These are phyloP conservation scores for Dryobotodes eremita DNA, from an alignment of 2,888 invertebrate genomes.

Conservation along the genomic window DNA sequence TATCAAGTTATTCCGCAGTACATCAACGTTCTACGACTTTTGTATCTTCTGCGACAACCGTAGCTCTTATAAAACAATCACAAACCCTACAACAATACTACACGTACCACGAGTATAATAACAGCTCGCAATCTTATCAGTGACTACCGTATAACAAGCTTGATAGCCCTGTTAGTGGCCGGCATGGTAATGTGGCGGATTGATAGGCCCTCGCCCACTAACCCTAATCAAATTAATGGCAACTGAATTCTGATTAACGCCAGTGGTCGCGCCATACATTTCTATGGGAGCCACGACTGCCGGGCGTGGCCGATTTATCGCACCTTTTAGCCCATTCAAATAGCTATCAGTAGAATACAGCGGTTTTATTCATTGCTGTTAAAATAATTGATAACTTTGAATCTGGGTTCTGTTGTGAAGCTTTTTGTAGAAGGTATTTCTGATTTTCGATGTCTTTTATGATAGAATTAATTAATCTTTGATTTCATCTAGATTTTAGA, in stretches of 20 bases:
- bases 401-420: conserved; percentile 39
- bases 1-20: not conserved
- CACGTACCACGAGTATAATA: conserved; percentile 47
- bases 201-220: conserved; percentile 90
- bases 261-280: conserved; percentile 83
- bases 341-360: conserved; percentile 69
- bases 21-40: not conserved
- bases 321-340: conserved; percentile 79
- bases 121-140: conserved; percentile 61
- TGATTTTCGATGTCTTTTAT: not conserved
- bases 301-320: conserved; percentile 87
- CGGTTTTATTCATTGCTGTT: conserved; percentile 67
- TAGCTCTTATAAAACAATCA: conserved; percentile 50
- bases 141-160: conserved; percentile 54
- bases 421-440: conserved; percentile 5
- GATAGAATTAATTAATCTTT: not conserved
- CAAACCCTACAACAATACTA: conserved; percentile 38
- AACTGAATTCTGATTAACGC: conserved; percentile 90
- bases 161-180: conserved; percentile 73
- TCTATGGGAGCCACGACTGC: conserved; percentile 76
- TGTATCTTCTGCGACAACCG: conserved; percentile 16
- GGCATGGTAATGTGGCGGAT: conserved; percentile 89
- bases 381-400: conserved; percentile 65
- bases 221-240: conserved; percentile 91
- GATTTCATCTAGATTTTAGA: not conserved